These are phyloP conservation scores for Recurvirostra avosetta DNA, from an alignment of 2,113 vertebrate genomes.

Conservation along the genomic window DNA sequence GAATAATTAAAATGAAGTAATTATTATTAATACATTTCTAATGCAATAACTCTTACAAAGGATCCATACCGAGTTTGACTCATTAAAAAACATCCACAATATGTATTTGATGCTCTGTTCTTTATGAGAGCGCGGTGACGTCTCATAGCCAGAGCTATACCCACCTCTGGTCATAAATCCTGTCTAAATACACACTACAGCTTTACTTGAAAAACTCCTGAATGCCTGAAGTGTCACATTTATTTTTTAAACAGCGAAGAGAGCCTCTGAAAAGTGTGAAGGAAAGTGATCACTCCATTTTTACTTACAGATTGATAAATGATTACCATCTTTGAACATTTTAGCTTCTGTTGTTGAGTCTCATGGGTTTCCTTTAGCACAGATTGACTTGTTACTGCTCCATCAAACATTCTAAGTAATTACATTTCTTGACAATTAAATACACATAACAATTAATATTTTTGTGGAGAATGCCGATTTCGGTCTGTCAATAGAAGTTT, in stretches of 20 bases:
- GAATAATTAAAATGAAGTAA: conserved; percentile 61
- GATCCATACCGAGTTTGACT: not conserved
- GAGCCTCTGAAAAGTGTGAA: not conserved
- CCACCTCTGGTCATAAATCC: not conserved
- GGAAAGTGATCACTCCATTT: not conserved
- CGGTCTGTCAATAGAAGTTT: not conserved
- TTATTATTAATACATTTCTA: conserved; percentile 40
- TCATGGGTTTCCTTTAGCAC: not conserved
- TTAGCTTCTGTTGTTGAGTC: not conserved
- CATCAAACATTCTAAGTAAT: not conserved
- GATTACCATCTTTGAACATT: not conserved
- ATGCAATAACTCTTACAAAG: not conserved
- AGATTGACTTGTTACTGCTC: not conserved
- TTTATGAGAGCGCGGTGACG: not conserved
- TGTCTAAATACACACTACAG: not conserved
- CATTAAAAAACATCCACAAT: conserved; percentile 5
- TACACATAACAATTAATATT: not conserved
- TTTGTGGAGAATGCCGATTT: not conserved
- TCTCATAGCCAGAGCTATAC: not conserved
- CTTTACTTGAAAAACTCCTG: not conserved
- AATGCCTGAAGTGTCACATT: not conserved
- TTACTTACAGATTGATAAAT: not conserved
- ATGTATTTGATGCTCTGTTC: not conserved
- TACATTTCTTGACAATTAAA: not conserved
- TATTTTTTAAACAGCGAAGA: not conserved